These are phyloP conservation scores for Thripadectes ignobilis DNA, from an alignment of 2,797 vertebrate genomes.

Conservation along the genomic window DNA sequence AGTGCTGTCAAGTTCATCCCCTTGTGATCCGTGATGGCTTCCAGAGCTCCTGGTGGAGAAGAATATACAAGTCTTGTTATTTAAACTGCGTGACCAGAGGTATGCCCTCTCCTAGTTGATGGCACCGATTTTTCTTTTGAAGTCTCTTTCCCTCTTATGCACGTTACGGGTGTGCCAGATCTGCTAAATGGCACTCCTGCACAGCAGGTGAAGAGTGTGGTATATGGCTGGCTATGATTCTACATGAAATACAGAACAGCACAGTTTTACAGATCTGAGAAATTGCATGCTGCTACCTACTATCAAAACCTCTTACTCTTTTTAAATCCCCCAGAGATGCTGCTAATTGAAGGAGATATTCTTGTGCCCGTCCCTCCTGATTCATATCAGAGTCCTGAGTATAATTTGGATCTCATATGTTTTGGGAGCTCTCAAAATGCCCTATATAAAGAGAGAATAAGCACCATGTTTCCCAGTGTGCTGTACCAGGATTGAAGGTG, in stretches of 20 bases:
- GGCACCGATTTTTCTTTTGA: neutral
- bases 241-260: neutral
- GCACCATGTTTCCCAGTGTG: neutral
- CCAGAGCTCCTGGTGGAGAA: slow-evolving; percentile 11
- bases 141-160: neutral
- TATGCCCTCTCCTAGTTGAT: neutral
- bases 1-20: neutral
- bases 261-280: neutral
- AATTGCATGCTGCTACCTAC: neutral
- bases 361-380: accelerated
- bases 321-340: neutral
- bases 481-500: neutral
- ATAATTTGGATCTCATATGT: neutral
- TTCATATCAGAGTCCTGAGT: neutral
- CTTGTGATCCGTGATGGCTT: slow-evolving; percentile 18
- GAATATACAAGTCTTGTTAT: neutral
- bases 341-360: neutral
- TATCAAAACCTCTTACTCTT: neutral
- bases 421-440: neutral
- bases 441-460: neutral
- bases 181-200: neutral
- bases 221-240: neutral
- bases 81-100: neutral
- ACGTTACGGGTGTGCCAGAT: neutral
- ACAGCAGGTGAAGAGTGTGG: neutral